These are phyloP conservation scores for Watersipora subatra DNA, from an alignment of 1,140 invertebrate species.

Conservation along the genomic window DNA sequence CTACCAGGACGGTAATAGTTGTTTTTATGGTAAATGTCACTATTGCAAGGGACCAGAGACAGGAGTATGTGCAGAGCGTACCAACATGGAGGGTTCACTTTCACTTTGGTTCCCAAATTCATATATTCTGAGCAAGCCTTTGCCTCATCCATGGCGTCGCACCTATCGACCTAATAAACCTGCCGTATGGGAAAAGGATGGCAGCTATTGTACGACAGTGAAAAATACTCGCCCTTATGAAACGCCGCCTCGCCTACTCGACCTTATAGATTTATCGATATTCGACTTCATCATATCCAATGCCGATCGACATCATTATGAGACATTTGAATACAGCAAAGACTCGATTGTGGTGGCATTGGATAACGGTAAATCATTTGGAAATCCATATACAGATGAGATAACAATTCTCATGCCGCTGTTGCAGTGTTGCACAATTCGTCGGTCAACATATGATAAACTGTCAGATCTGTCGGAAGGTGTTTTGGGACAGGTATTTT, in stretches of 20 bases:
- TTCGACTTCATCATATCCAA: conserved; percentile 91
- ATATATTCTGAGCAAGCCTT: conserved; percentile 44
- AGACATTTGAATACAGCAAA: conserved; percentile 50
- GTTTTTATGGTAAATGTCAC: conserved; percentile 76
- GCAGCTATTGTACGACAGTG: conserved; percentile 62
- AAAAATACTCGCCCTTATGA: conserved; percentile 21
- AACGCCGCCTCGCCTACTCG: conserved; percentile 51
- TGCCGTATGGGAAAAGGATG: conserved; percentile 65
- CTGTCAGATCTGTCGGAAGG: conserved; percentile 50
- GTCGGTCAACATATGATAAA: conserved; percentile 41
- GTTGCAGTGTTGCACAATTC: conserved; percentile 66
- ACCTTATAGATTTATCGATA: conserved; percentile 71
- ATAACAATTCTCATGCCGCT: conserved; percentile 72
- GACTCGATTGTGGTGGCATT: conserved; percentile 57
- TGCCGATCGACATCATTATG: conserved; percentile 83
- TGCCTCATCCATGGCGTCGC: conserved; percentile 72
- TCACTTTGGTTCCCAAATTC: conserved; percentile 64
- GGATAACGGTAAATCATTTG: conserved; percentile 86
- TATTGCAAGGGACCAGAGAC: conserved; percentile 64
- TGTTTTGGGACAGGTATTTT: conserved; percentile 45
- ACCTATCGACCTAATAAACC: conserved; percentile 62
- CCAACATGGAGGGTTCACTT: conserved; percentile 62
- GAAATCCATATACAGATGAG: conserved; percentile 68
- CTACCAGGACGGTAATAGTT: conserved; percentile 37
- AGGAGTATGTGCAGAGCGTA: conserved; percentile 60